Evolutionary conservation across 2,113 vertebrate species (phyloP), one percentile per base, ranked within the genome.

Genomic region (Hypanus sabinus): DNA sequence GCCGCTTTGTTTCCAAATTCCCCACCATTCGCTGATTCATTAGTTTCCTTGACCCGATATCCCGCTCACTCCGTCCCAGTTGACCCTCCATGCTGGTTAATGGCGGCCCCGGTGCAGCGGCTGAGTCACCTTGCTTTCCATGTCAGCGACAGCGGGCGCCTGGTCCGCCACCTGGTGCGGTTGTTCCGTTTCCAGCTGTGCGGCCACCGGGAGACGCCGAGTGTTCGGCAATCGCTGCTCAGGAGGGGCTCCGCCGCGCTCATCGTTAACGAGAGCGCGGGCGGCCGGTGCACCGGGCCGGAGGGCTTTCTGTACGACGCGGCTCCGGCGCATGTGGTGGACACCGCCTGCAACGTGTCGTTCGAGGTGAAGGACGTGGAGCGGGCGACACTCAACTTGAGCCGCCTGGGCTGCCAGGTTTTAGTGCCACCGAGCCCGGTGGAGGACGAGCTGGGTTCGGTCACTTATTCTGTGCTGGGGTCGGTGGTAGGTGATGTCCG

Each of bases 261-360:
- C 94, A 93, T 99, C 2, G 94, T 99, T 60, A 99, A 97, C 0
- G 96, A 99, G 95, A 96, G 95, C 27, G 75, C 93, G 1, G 68
- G 8, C 10, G 30, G 33, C 55, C 16, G 27, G 55, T 0, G 55
- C 1, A 0, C 4, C 57, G 55, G 30, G 5, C 60, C 87, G 33
- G 0, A 24, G 36, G 62, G 33, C 0, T 96, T 96, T 30, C 96
- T 99, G 0, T 99, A 98, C 0, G 98, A 98, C 0, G 79, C 96
- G 80, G 95, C 96, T 11, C 95, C 96, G 0, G 94, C 0, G 3
- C 95, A 97, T 2, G 0, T 96, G 0, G 95, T 98, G 94, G 97
- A 98, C 76, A 98, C 98, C 0, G 99, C 97, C 22, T 97, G 97
- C 94, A 99, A 99, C 0, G 94, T 99, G 95, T 99, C 98, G 94